phyloP scores from a whole-genome alignment of 2,113 vertebrate species.

The Pomatostomus ruficeps region DNA sequence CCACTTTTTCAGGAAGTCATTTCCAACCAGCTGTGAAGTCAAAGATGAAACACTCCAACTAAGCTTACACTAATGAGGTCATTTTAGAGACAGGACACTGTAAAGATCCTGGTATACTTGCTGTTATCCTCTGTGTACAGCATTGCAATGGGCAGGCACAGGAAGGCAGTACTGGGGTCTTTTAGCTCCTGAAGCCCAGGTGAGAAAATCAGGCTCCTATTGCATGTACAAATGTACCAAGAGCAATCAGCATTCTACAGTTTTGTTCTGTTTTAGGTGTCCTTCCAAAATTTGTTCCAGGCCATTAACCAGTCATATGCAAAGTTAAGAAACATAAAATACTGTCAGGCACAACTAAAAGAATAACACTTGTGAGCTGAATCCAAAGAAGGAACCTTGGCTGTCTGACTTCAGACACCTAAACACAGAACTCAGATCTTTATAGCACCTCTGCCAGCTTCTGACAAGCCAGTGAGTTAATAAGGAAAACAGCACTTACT shows the following conservation, averaged over 20 bases:
- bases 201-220: background rate
- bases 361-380: background rate
- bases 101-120: background rate
- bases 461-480: background rate
- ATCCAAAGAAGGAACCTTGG: background rate
- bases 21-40: background rate
- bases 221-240: background rate
- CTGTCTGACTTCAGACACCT: background rate
- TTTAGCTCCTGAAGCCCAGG: background rate
- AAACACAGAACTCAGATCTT: background rate
- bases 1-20: background rate
- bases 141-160: background rate
- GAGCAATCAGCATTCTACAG: background rate
- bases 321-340: background rate
- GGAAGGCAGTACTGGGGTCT: background rate
- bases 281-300: background rate
- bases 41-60: background rate
- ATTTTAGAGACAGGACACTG: background rate
- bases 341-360: background rate
- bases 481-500: background rate
- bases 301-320: background rate
- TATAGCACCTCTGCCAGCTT: background rate
- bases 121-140: background rate
- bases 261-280: background rate
- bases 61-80: accelerated